These are phyloP conservation scores for Drosophila kanapiae DNA, from an alignment of 1,140 invertebrate species.

Conservation along the genomic window DNA sequence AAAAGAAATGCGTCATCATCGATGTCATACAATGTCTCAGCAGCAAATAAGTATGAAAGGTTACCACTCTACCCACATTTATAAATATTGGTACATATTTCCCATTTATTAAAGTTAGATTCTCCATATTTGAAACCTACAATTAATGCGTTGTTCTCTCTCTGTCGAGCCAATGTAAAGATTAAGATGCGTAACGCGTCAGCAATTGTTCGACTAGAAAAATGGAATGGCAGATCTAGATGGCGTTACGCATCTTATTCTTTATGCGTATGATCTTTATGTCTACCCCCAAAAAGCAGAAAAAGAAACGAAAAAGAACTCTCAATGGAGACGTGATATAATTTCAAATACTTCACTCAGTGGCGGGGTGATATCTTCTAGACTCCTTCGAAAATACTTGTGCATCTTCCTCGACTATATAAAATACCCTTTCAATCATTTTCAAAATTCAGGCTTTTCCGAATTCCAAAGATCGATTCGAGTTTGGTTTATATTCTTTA, in stretches of 20 bases:
- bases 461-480: constrained; percentile 9
- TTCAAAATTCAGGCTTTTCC: neutral
- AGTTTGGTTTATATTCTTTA: constrained; percentile 23
- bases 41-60: constrained; percentile 31
- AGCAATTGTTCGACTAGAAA: neutral
- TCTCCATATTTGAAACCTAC: constrained; percentile 69
- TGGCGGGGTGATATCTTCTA: constrained; percentile 79
- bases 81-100: constrained; percentile 70
- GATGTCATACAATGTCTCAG: constrained; percentile 48
- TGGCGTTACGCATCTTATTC: constrained; percentile 5
- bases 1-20: constrained; percentile 11
- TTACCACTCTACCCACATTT: constrained; percentile 56
- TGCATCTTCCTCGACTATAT: constrained; percentile 12
- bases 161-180: constrained; percentile 43
- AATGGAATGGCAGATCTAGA: neutral
- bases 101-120: constrained; percentile 80
- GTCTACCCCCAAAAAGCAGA: neutral
- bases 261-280: neutral
- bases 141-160: constrained; percentile 64
- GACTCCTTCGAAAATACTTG: constrained; percentile 8
- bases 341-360: constrained; percentile 78
- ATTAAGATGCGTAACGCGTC: neutral
- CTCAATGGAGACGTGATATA: constrained; percentile 75
- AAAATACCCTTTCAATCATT: neutral
- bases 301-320: constrained; percentile 37